Base-by-base conservation (phyloP, 1,140 invertebrate species). In the Dinoponera quadriceps region DNA sequence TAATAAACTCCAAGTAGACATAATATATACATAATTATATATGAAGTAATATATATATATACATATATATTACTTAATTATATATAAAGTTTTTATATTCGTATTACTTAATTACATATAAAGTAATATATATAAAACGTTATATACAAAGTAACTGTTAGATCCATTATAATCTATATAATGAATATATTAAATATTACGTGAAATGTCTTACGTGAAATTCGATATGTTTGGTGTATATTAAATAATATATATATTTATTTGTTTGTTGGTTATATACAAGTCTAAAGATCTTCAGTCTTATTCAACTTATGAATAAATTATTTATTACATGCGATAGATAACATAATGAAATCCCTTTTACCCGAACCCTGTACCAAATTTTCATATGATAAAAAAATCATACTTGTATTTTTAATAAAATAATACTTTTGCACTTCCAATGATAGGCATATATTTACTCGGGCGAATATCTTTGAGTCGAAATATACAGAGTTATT, bases 241-340 rank as follows among this genome's bases (percentile, higher is more conserved):
- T 66, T 44, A 29, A 2, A 48, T 38, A 0, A 9, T 66, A 3
- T 25, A 2, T n/a, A 33, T 16, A 33, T 29, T 22, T 75, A 25
- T 4, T 3, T 13, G n/a, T 74, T 25, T 55, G 54, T n/a, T 3
- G 11, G 1, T 55, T n/a, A n/a, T n/a, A n/a, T n/a, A n/a, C n/a
- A n/a, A n/a, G 3, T 55, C 1, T 55, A 55, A 18, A 55, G 20
- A 55, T 22, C 20, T 25, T 57, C 25, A n/a, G n/a, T 57, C 25
- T 20, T 57, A 57, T 18, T 20, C 55, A 57, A n/a, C n/a, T 57
- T 57, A 25, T 25, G n/a, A n/a, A 57, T 25, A 57, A 57, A 25
- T 57, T 16, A 59, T 71, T 77, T 77, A 49, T 62, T 11, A n/a
- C n/a, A 57, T 57, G n/a, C 3, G 48, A 13, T 74, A 66, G 14